Conservation (phyloP, 2,797 vertebrate genomes). For the Manis javanica region DNA sequence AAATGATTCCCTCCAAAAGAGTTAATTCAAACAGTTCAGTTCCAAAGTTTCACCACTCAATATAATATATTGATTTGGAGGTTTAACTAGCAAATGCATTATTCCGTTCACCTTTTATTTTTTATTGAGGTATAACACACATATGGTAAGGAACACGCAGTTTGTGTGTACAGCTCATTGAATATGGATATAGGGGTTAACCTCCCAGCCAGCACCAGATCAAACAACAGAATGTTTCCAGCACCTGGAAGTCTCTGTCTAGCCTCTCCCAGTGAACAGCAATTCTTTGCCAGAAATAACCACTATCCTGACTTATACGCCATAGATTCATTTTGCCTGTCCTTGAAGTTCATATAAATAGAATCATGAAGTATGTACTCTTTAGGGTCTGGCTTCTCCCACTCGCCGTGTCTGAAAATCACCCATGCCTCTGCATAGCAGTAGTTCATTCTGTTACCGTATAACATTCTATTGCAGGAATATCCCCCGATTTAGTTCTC, state of each 20-base stretch:
- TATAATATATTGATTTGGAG: neutral
- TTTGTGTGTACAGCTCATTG: neutral
- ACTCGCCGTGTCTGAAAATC: neutral
- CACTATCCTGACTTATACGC: neutral
- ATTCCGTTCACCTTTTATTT: neutral
- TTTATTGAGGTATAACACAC: neutral
- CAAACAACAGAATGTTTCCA: neutral
- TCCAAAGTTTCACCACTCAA: neutral
- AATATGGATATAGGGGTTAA: neutral
- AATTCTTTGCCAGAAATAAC: neutral
- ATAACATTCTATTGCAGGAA: neutral
- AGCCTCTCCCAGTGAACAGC: neutral
- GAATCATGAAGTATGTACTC: neutral
- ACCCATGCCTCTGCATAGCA: fast-evolving
- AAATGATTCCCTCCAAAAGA: neutral
- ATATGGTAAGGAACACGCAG: neutral
- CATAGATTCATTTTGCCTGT: neutral
- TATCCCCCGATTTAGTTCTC: neutral
- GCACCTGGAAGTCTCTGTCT: neutral
- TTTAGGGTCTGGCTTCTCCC: neutral
- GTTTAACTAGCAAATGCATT: neutral
- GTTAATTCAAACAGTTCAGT: neutral
- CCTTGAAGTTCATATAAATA: neutral
- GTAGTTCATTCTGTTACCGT: fast-evolving
- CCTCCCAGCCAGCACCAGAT: neutral